phyloP scores from a whole-genome alignment of 1,140 invertebrate genomes.

The Pseudomyrmex gracilis region DNA sequence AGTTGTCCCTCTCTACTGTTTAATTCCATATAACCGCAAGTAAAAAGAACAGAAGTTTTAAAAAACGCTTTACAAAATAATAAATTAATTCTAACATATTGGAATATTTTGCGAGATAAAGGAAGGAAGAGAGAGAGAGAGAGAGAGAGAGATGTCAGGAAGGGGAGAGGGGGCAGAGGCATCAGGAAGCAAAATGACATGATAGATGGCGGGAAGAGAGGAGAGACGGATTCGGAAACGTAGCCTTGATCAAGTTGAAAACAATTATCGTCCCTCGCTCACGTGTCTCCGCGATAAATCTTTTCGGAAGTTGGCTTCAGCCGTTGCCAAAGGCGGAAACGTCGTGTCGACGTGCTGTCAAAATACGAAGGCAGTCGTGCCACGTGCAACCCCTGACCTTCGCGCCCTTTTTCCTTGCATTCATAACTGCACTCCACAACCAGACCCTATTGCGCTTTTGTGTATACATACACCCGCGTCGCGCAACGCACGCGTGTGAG shows the following conservation, averaged over 20 bases:
- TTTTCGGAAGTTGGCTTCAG: slow-evolving; percentile 73
- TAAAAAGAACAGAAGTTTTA: no score
- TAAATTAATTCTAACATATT: no score
- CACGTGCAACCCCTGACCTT: slow-evolving; percentile 78
- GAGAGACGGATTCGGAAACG: slow-evolving; percentile 6
- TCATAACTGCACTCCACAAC: slow-evolving; percentile 63
- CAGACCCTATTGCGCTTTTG: slow-evolving; percentile 59
- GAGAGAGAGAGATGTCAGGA: no score
- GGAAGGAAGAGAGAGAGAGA: no score
- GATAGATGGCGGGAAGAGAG: neutral
- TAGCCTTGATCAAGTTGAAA: slow-evolving; percentile 50
- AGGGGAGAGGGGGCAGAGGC: no score
- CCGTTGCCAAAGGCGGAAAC: slow-evolving; percentile 73
- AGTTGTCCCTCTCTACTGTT: no score
- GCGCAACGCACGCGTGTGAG: slow-evolving; percentile 19
- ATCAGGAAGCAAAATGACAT: no score
- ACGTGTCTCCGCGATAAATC: slow-evolving; percentile 72
- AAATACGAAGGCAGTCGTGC: slow-evolving; percentile 78
- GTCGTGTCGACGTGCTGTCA: slow-evolving; percentile 81
- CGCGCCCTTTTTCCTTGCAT: slow-evolving; percentile 76
- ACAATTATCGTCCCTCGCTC: slow-evolving; percentile 65
- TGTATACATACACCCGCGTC: no score
- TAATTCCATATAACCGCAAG: no score
- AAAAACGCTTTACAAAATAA: no score
- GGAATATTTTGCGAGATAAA: no score